Evolutionary conservation across 1,140 invertebrate species (phyloP).

Genomic region (Chlorops oryzae): DNA sequence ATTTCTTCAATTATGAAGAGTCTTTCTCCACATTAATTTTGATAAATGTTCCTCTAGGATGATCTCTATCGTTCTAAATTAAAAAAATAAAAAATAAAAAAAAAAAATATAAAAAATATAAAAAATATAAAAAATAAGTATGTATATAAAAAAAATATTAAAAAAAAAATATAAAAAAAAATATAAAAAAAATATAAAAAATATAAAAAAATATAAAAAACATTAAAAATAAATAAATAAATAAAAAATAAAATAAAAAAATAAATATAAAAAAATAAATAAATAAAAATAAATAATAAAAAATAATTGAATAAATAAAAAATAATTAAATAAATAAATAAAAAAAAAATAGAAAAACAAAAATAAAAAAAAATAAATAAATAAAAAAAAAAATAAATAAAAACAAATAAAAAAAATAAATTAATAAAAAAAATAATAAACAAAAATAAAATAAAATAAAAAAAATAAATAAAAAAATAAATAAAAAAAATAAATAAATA

Average conservation of each 20-base stretch:
- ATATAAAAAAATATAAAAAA: constrained; percentile 10
- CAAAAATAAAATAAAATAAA: not conserved
- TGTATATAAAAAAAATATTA: not conserved
- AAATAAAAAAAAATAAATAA: not conserved
- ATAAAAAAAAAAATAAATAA: constrained; percentile 12
- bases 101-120: constrained; percentile 2
- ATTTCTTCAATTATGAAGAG: no score
- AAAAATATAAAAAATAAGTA: constrained; percentile 12
- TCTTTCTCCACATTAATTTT: no score
- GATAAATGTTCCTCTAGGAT: no score
- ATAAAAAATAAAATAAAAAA: no score
- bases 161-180: constrained; percentile 6
- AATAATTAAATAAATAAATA: not conserved
- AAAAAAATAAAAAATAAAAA: constrained; percentile 9
- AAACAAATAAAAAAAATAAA: constrained; percentile 17
- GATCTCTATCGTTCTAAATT: no score
- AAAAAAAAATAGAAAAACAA: constrained; percentile 8
- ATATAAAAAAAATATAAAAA: no score
- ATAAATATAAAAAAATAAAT: not conserved
- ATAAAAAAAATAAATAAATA: constrained; percentile 5
- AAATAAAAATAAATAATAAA: not conserved
- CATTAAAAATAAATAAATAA: no score
- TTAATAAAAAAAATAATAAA: not conserved
- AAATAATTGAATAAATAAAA: not conserved
- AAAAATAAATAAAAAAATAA: not conserved